Evolutionary conservation across 2,797 vertebrate species (phyloP).

Genomic region (Falco novaeseelandiae): DNA sequence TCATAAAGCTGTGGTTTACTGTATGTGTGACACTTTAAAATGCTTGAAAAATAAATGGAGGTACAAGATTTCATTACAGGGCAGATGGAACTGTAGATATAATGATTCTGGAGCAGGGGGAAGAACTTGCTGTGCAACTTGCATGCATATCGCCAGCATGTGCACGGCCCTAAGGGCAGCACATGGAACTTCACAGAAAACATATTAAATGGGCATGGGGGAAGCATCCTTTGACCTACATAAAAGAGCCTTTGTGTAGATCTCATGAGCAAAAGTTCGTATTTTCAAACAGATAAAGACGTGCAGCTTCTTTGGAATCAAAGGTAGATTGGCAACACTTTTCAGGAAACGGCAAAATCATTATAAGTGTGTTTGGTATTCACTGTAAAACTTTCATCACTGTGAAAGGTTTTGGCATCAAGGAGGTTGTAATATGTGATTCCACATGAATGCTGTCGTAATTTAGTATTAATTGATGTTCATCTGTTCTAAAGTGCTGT

Average conservation of each 20-base stretch:
- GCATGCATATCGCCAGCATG: conserved; percentile 71
- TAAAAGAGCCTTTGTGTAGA: conserved; percentile 78
- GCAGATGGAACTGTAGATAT: conserved; percentile 56
- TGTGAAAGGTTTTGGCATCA: conserved; percentile 68
- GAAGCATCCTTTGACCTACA: conserved; percentile 78
- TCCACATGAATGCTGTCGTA: conserved; percentile 51
- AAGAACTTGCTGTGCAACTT: conserved; percentile 75
- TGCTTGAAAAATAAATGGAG: conserved; percentile 46
- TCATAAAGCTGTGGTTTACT: conserved; percentile 70
- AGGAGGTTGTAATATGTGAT: conserved; percentile 55
- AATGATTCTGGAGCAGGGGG: conserved; percentile 3
- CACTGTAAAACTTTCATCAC: conserved; percentile 63
- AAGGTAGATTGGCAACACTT: conserved; percentile 75
- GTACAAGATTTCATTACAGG: conserved; percentile 54
- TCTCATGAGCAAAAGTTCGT: conserved; percentile 74
- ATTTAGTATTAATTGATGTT: conserved; percentile 76
- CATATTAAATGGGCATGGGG: conserved; percentile 79
- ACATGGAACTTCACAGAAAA: conserved; percentile 79
- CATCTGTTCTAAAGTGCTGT: conserved; percentile 49
- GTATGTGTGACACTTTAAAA: conserved; percentile 47
- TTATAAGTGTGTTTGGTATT: conserved; percentile 68
- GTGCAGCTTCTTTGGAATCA: conserved; percentile 73
- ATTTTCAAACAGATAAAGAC: conserved; percentile 75
- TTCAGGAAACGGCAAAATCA: conserved; percentile 74
- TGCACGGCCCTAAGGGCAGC: conserved; percentile 78